phyloP scores from a whole-genome alignment of 2,113 vertebrate species.

The Neotragus moschatus region DNA sequence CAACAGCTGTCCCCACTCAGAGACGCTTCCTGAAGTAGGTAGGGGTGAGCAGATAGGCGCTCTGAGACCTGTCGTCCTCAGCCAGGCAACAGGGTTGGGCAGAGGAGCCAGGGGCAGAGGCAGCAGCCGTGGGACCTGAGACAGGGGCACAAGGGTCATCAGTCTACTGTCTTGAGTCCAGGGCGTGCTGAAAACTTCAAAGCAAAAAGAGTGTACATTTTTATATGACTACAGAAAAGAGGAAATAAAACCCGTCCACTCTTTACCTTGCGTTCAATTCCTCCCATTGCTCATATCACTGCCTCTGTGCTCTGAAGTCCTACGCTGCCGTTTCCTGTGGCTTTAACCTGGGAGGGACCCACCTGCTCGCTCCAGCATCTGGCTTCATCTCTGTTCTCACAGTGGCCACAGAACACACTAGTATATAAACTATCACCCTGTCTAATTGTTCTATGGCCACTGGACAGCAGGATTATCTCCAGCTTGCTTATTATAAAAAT shows the following conservation, averaged over 20 bases:
- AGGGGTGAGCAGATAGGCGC: not conserved
- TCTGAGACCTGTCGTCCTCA: not conserved
- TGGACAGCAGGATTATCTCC: not conserved
- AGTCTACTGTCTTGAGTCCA: not conserved
- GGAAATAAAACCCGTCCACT: not conserved
- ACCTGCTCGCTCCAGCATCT: not conserved
- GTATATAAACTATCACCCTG: no score
- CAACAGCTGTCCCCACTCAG: not conserved
- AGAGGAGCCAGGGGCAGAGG: not conserved
- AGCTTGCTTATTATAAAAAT: not conserved
- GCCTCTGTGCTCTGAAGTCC: not conserved
- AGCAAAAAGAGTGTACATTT: not conserved
- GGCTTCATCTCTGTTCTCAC: not conserved
- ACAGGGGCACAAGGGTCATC: rapidly evolving
- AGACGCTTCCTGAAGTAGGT: not conserved
- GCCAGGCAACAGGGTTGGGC: rapidly evolving
- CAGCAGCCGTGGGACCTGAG: not conserved
- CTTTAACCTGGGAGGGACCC: not conserved
- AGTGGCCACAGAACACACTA: not conserved
- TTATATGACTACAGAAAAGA: not conserved
- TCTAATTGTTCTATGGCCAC: not conserved
- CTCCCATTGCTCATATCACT: not conserved
- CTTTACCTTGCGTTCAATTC: not conserved
- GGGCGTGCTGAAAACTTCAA: not conserved
- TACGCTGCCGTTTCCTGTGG: rapidly evolving